A percentile compares a stretch with the other conserved stretches of the same genome.
Conservation (phyloP, 2,888 invertebrate genomes). For the Eudasyphora cyanicolor region DNA sequence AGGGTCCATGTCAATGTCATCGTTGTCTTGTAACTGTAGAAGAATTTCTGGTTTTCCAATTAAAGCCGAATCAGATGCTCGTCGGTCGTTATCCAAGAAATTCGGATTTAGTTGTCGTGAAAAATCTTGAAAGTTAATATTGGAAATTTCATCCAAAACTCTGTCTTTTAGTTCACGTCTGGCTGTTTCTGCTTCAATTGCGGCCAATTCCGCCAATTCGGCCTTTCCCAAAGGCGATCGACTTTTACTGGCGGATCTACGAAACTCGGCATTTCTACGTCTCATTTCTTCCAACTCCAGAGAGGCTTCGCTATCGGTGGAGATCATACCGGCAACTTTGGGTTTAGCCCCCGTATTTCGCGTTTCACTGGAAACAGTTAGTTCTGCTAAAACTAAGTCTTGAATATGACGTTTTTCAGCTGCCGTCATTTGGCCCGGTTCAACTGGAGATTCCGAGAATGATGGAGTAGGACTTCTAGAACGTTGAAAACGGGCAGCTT, state of each 20-base stretch:
- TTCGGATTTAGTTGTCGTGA: conserved; percentile 72
- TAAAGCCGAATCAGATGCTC: conserved; percentile 77
- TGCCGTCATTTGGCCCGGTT: conserved; percentile 59
- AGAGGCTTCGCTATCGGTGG: conserved; percentile 65
- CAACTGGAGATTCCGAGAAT: conserved; percentile 47
- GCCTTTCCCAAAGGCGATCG: conserved; percentile 72
- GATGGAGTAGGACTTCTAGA: conserved; percentile 75
- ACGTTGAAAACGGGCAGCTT: conserved; percentile 72
- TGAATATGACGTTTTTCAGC: conserved; percentile 73
- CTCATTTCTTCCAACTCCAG: conserved; percentile 74
- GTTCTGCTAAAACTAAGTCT: conserved; percentile 74
- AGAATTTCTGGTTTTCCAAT: conserved; percentile 71
- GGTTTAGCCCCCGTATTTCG: conserved; percentile 72
- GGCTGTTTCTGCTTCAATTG: conserved; percentile 69
- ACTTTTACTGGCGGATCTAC: conserved; percentile 76
- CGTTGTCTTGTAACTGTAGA: conserved; percentile 69
- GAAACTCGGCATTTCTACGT: conserved; percentile 74
- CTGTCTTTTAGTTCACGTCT: conserved; percentile 74
- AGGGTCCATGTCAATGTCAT: conserved; percentile 71
- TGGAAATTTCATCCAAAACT: conserved; percentile 73
- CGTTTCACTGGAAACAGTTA: conserved; percentile 63
- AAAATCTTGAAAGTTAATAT: conserved; percentile 75
- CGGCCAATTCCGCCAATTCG: conserved; percentile 63
- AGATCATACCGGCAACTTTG: conserved; percentile 66
- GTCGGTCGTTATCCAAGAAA: conserved; percentile 75